Evolutionary conservation across 2,113 vertebrate species (phyloP).

Genomic region (Pelecanus crispus): DNA sequence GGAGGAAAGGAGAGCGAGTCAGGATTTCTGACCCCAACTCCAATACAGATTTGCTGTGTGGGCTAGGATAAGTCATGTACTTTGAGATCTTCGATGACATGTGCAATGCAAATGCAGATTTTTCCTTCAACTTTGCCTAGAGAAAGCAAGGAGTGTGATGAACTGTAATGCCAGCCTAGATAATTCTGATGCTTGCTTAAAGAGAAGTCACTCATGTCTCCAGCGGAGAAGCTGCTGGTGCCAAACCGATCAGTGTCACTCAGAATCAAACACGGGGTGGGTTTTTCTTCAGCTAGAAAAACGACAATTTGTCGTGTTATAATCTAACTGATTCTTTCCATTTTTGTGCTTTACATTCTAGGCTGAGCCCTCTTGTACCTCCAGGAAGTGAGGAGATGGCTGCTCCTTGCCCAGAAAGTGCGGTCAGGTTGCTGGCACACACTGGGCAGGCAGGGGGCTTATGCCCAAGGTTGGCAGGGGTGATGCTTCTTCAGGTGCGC

Average conservation of each 20-base stretch:
- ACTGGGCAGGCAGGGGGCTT: slow-evolving; percentile 33
- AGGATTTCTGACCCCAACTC: not conserved
- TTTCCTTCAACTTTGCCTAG: slow-evolving; percentile 17
- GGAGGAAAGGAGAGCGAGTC: not conserved
- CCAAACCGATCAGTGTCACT: not conserved
- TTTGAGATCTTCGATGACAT: not conserved
- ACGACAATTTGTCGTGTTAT: slow-evolving; percentile 32
- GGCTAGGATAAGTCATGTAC: not conserved
- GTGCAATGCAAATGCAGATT: slow-evolving; percentile 17
- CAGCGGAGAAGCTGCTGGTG: not conserved
- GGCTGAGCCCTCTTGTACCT: slow-evolving; percentile 44
- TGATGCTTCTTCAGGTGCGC: not conserved
- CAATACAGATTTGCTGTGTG: not conserved
- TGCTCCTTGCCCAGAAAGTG: slow-evolving; percentile 44
- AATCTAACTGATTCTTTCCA: slow-evolving; percentile 39
- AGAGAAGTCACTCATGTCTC: slow-evolving; percentile 18
- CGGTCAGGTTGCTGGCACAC: slow-evolving; percentile 63
- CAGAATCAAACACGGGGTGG: not conserved
- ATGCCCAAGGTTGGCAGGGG: slow-evolving; percentile 50
- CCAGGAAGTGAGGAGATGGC: slow-evolving; percentile 28
- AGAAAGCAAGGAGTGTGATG: slow-evolving; percentile 21
- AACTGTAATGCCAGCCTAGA: not conserved
- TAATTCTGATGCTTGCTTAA: not conserved
- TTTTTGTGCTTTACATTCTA: slow-evolving; percentile 43
- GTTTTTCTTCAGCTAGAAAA: slow-evolving; percentile 37